Conservation (phyloP, 2,113 vertebrate genomes). For the Syngnathoides biaculeatus region DNA sequence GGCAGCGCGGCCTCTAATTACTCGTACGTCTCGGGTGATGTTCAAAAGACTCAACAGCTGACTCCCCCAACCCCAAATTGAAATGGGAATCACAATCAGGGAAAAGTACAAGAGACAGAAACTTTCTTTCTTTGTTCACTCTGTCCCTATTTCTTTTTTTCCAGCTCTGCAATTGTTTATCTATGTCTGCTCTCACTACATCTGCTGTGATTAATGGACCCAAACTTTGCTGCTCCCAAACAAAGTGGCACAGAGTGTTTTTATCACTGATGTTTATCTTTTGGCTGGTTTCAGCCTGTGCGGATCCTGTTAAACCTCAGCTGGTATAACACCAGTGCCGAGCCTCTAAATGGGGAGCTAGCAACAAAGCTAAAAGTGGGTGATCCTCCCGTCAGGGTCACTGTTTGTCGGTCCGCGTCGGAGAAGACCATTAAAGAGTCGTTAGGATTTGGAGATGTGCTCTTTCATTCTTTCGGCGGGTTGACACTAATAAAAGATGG, state of each 20-base stretch:
- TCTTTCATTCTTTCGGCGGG: conserved; percentile 36
- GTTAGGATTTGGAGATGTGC: conserved; percentile 58
- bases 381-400: conserved; percentile 61
- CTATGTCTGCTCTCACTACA: conserved; percentile 20
- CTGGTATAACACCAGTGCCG: conserved; percentile 43
- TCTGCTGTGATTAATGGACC: conserved; percentile 46
- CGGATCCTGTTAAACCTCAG: conserved; percentile 27
- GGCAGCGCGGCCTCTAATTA: conserved; percentile 56
- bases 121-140: conserved; percentile 3
- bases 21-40: conserved; percentile 52
- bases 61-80: conserved; percentile 52
- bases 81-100: conserved; percentile 52
- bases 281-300: conserved; percentile 13
- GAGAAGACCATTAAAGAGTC: conserved; percentile 60
- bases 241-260: conserved; percentile 42
- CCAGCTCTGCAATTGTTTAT: conserved; percentile 38
- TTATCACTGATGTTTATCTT: conserved; percentile 50
- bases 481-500: conserved; percentile 44
- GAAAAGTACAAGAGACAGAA: conserved; percentile 27
- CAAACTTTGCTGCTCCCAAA: conserved; percentile 30
- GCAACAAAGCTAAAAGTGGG: conserved; percentile 48
- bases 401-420: conserved; percentile 58
- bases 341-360: conserved; percentile 49
- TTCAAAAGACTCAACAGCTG: conserved; percentile 54
- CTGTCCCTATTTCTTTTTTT: neutral